Conservation (phyloP, 2,113 vertebrate genomes). For the Octodon degus region DNA sequence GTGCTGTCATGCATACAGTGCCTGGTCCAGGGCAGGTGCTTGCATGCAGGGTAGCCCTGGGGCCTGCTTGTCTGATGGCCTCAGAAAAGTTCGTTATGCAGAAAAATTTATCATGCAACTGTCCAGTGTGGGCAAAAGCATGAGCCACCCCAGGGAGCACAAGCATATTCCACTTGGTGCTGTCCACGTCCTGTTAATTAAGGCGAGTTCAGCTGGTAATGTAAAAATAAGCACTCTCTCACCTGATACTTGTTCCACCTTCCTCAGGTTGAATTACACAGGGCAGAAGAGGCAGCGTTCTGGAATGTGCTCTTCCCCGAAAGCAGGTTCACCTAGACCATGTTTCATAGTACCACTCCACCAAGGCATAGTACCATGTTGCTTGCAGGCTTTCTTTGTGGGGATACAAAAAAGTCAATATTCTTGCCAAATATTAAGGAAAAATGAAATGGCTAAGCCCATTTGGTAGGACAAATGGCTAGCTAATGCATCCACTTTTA, state of each 20-base stretch:
- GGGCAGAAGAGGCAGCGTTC: not conserved
- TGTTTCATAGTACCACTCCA: not conserved
- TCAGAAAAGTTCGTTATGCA: not conserved
- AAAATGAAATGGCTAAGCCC: not conserved
- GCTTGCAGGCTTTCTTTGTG: not conserved
- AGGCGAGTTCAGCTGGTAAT: not conserved
- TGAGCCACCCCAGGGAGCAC: not conserved
- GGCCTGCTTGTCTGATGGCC: not conserved
- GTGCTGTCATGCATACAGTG: not conserved
- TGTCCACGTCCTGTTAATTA: not conserved
- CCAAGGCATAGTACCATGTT: not conserved
- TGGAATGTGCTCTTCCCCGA: not conserved
- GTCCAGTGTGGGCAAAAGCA: not conserved
- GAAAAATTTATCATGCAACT: not conserved
- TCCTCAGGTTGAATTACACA: not conserved
- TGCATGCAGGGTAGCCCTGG: not conserved
- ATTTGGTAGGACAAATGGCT: not conserved
- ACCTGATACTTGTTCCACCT: not conserved
- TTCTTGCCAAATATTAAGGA: slow-evolving; percentile 1
- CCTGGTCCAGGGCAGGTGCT: not conserved
- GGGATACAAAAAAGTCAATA: not conserved
- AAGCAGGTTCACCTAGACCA: not conserved
- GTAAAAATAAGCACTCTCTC: not conserved
- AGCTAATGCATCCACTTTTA: not conserved
- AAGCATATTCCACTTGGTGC: not conserved